Evolutionary conservation across 2,797 vertebrate genomes (phyloP), one percentile per base, ranked within the genome.

Genomic region (Smutsia gigantea): DNA sequence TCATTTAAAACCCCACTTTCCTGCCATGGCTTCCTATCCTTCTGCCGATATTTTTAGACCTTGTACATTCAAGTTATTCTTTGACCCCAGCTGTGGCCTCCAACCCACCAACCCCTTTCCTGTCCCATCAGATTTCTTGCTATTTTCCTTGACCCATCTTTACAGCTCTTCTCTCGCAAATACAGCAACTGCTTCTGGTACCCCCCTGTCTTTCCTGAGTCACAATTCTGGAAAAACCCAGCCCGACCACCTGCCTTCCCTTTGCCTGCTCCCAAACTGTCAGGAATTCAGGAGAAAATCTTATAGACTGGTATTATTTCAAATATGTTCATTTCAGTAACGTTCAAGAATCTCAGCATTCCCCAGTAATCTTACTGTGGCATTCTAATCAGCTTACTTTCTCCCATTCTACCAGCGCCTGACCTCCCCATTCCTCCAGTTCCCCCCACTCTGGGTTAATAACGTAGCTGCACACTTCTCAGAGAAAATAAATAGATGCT

Each of bases 281-380:
- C 53, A 77, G 49, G 57, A 68, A 82, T 78, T 93, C 55, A 25
- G 51, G 42, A 87, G 77, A 72, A 91, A 83, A 72, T 77, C 53
- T 84, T 90, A 85, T 27, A 61, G 87, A 68, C 49, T 46, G 39
- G 39, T 82, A 82, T 93, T 78, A 88, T 71, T 88, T 96, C 11
- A 46, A 46, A 46, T 46, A 46, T 46, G 46, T 46, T 46, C 46
- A 46, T 46, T 46, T 11, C 21, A 74, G 49, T 77, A 53, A 81
- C 39, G 53, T 71, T 63, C 39, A 93, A 34, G 59, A 51, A 66
- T 81, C 83, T 85, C 66, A 63, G 27, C 0, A 17, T 34, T 75
- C 46, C 71, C n/a, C 31, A 27, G 53, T 69, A 74, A 91, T 85
- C 77, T 68, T 74, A 81, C 15, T 94, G 55, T 75, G 66, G 69